phyloP scores from a whole-genome alignment of 2,113 vertebrate species.

The Phoenicopterus ruber region DNA sequence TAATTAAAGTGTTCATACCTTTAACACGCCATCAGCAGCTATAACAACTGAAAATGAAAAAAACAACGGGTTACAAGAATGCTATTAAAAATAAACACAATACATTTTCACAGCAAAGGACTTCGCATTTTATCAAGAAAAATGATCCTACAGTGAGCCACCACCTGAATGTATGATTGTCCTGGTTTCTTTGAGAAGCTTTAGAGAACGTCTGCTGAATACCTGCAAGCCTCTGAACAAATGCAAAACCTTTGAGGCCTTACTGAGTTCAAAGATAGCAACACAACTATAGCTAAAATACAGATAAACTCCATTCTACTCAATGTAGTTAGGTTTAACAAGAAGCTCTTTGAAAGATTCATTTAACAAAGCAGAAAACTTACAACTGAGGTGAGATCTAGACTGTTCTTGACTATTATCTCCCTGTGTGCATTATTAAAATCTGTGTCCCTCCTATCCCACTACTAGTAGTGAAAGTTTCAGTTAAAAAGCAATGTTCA shows the following conservation, averaged over 20 bases:
- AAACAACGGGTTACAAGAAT: constrained; percentile 22
- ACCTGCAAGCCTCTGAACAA: neutral
- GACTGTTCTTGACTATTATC: neutral
- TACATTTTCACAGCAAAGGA: neutral
- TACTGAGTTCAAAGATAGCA: neutral
- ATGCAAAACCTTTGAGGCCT: neutral
- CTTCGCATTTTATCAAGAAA: neutral
- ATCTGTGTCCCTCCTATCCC: neutral
- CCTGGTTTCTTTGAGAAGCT: neutral
- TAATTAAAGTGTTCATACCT: constrained; percentile 77
- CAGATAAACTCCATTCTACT: neutral
- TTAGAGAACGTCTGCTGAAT: neutral
- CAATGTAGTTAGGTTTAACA: neutral
- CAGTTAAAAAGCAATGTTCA: neutral
- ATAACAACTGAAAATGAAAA: constrained; percentile 87
- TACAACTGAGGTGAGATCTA: neutral
- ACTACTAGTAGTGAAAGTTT: neutral
- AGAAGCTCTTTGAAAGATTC: neutral
- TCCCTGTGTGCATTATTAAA: neutral
- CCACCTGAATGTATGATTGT: neutral
- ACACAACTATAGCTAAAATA: neutral
- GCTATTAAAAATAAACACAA: neutral
- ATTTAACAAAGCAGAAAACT: neutral
- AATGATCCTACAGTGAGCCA: neutral
- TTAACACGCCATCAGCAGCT: constrained; percentile 87